Base-by-base conservation (phyloP, 2,113 vertebrate species). In the Mastomys natalensis region DNA sequence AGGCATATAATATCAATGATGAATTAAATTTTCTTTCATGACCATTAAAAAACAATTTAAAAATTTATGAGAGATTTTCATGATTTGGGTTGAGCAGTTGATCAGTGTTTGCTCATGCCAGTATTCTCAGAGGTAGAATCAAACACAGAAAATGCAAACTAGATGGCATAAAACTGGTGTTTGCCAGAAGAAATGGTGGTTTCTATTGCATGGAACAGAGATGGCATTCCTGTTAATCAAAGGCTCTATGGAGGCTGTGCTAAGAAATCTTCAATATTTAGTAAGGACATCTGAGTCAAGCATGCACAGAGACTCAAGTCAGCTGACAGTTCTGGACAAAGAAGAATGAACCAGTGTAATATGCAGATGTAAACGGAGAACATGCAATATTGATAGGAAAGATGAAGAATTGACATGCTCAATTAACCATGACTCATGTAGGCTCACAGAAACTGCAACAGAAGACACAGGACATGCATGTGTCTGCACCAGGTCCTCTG, bases 391-490 rank as follows among this genome's bases (percentile, higher is more conserved):
- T 70, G 91, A 55, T 0, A 90, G 29, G 8, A 26, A 78, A 76
- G 34, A 26, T 95, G 34, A 68, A 22, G 3, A 3, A 15, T 76
- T 88, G n/a, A 51, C 51, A 24, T 5, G 6, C 7, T 15, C 11
- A n/a, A 15, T 19, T 58, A 82, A 13, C 3, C 53, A 58, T 22
- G 55, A 11, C 12, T 82, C 22, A 58, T 22, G 24, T 82, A 12
- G 51, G 21, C 34, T 81, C 19, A 58, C 78, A 58, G 10, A 81
- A 10, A 40, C 53, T 40, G 48, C 16, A 34, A 2, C 7, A 12
- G 12, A 37, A 58, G n/a, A 1, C 53, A 26, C 12, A n/a, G 11
- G 21, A 6, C 10, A n/a, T 40, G 11, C 1, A 2, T 26, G 37
- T n/a, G 37, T 58, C 37, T 40, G 5, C 3, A 58, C 5, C 19